Evolutionary conservation across 1,140 invertebrate species (phyloP), one percentile per base, ranked within the genome.

Genomic region (Scaptomyza montana): DNA sequence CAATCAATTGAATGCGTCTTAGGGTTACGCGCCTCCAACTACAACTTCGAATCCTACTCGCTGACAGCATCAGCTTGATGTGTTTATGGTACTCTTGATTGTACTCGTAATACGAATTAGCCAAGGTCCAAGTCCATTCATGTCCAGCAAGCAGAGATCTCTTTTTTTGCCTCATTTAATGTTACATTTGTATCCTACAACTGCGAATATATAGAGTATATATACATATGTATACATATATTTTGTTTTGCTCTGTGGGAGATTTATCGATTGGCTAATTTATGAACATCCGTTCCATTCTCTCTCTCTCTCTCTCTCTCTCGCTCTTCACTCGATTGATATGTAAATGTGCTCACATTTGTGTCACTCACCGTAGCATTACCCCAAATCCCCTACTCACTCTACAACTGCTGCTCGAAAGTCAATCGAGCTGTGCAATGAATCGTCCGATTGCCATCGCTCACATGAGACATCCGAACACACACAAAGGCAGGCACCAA

Each of bases 211-310:
- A 80, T n/a, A n/a, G n/a, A n/a, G n/a, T n/a, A n/a, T n/a, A n/a
- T n/a, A n/a, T n/a, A n/a, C n/a, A n/a, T n/a, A n/a, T n/a, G n/a
- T n/a, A n/a, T n/a, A n/a, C n/a, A n/a, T n/a, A n/a, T n/a, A n/a
- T n/a, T n/a, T 86, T 86, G 78, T 86, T 71, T 54, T 53, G 57
- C 51, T 19, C 53, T 65, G 53, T 66, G 64, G 67, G 56, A 85
- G 90, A 90, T 91, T 90, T 90, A 91, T 90, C 82, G 86, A 92
- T 90, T 87, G 80, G 78, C 74, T 90, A 92, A 92, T 92, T 92
- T 92, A 91, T 92, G 82, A 89, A 89, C 90, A 92, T 92, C 90
- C 90, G 90, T 72, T 82, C 67, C 64, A 10, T 25, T 36, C 30
- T 30, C 30, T 30, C 30, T 30, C 1, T 30, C 30, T 30, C 1